Evolutionary conservation across 53 echinoderm and acorn worm genomes (phyloP), one percentile per base, ranked within the genome.

Genomic region (Hippasteria phrygiana): DNA sequence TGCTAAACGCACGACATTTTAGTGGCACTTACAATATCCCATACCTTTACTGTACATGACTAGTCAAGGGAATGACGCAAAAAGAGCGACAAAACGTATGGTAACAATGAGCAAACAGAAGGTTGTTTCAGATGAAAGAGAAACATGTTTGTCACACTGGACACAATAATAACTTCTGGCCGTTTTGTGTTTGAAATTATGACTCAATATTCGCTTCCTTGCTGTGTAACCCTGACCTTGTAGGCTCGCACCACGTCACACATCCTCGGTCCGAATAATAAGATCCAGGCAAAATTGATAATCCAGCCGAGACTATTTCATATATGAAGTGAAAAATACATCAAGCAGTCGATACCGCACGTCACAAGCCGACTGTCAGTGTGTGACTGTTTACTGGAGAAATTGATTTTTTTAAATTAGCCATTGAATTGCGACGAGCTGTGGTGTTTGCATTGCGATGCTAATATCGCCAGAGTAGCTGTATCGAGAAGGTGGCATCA

Each of bases 321-420:
- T 31, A 33, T 75, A 75, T 47, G 27, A 75, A 50, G 32, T 43
- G 28, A 27, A 45, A 46, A 75, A 47, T 32, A 75, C 75, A 75
- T 75, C 26, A 48, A 75, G 45, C 47, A 40, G 50, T 17, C 73
- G 0, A 20, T 9, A 34, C 38, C 39, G 18, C 38, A 14, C n/a
- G 48, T 75, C 24, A 54, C 54, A 20, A 16, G 54, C 17, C 20
- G 7, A 59, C 20, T 8, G 4, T 3, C 3, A 1, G 7, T 59
- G 26, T 59, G 2, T 59, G 59, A 59, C 35, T 67, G 13, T 28
- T 59, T 59, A 1, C 34, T 67, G 34, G 34, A 35, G 34, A 35
- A 71, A 71, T 71, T 29, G 71, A 71, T 71, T 71, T 6, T 40
- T 38, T 18, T 29, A 17, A 71, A 38, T 71, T 38, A 71, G 71